Percentiles rank a stretch among this genome's conserved stretches.
Evolutionary conservation across 2,113 vertebrate genomes (phyloP).

Genomic region (Haemorhous mexicanus): DNA sequence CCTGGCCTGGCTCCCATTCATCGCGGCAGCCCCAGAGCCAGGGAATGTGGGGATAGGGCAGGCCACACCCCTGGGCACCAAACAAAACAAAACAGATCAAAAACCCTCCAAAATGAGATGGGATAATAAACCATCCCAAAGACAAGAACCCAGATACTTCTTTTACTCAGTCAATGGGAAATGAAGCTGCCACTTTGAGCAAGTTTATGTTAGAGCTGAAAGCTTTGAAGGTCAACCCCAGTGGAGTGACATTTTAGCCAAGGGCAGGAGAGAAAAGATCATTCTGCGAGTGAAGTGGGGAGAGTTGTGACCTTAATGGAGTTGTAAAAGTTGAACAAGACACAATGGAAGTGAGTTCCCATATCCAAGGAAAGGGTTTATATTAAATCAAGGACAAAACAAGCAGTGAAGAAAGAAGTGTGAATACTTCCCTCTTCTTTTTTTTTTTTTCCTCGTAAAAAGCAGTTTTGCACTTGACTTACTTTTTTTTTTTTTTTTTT

Average conservation of each 20-base stretch:
- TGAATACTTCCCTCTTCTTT: neutral
- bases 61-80: neutral
- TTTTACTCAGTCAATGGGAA: neutral
- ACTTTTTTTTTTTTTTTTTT: too few species aligned
- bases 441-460: neutral
- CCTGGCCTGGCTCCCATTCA: neutral
- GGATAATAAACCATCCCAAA: neutral
- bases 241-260: conserved; percentile 30
- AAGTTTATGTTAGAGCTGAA: conserved; percentile 44
- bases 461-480: neutral
- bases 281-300: neutral
- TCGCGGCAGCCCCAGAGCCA: fast-evolving
- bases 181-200: conserved; percentile 6
- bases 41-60: too few species aligned
- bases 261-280: neutral
- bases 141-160: neutral
- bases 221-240: conserved; percentile 51
- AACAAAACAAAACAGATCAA: neutral
- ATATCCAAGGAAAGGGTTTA: neutral
- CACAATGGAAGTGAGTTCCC: neutral
- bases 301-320: conserved; percentile 28
- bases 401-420: neutral
- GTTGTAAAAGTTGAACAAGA: neutral
- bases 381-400: neutral
- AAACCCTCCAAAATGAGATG: neutral